Conservation (phyloP, 2,797 vertebrate genomes). For the Lycodopsis pacificus region DNA sequence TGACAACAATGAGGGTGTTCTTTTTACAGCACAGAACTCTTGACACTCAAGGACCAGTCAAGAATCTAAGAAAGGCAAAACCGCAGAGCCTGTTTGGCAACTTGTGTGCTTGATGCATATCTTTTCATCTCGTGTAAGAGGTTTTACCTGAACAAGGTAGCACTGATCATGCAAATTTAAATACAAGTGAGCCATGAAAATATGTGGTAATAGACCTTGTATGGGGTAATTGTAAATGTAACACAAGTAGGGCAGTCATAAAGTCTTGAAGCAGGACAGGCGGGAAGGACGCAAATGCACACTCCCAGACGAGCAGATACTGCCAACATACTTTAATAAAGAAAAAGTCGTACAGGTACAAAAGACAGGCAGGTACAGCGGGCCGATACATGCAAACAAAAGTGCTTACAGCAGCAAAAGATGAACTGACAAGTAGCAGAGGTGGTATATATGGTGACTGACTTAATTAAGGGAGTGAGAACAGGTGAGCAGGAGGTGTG, state of each 20-base stretch:
- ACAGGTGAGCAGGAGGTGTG: no score
- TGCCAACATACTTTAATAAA: no score
- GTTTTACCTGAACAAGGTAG: neutral
- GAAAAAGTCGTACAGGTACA: no score
- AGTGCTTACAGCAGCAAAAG: no score
- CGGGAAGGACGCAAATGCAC: no score
- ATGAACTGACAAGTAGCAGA: no score
- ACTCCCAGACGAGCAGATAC: no score
- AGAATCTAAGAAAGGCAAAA: slow-evolving; percentile 11
- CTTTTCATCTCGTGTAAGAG: neutral
- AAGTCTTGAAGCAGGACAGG: neutral
- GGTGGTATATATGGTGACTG: no score
- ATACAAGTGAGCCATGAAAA: neutral
- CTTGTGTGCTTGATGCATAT: neutral
- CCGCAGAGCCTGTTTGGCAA: slow-evolving; percentile 53
- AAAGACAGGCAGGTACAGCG: no score
- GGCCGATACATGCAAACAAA: no score
- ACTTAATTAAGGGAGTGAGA: no score
- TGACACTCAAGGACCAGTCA: slow-evolving; percentile 22
- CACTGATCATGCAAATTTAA: neutral
- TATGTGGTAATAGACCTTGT: neutral
- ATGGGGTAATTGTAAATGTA: neutral
- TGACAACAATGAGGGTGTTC: slow-evolving; percentile 34
- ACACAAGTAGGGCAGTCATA: neutral
- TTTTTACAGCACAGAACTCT: slow-evolving; percentile 8